Conservation (phyloP, 2,113 vertebrate species). For the Acrocephalus kingi region DNA sequence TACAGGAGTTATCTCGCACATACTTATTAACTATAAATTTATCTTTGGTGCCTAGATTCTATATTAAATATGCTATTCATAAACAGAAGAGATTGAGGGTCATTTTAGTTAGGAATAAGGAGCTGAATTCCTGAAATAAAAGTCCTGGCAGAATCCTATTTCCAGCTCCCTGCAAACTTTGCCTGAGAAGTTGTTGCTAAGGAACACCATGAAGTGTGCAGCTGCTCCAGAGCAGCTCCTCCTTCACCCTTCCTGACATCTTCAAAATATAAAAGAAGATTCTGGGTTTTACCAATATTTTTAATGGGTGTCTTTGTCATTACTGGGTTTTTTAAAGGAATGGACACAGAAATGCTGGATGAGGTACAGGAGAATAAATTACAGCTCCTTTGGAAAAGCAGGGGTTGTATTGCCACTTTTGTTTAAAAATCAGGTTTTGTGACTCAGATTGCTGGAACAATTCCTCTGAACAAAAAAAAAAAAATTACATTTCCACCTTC, state of each 20-base stretch:
- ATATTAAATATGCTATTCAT: not conserved
- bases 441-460: not conserved
- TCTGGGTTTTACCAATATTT: not conserved
- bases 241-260: constrained; percentile 4
- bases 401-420: not conserved
- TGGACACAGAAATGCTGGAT: not conserved
- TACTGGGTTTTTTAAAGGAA: not conserved
- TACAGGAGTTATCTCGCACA: not conserved
- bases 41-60: not conserved
- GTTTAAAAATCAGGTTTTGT: not conserved
- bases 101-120: not conserved
- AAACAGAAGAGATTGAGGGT: not conserved
- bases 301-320: not conserved
- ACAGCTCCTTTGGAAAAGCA: not conserved
- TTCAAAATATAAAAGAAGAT: constrained; percentile 66
- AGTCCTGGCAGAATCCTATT: constrained; percentile 32
- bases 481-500: constrained; percentile 50
- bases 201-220: constrained; percentile 61
- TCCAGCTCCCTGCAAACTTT: constrained; percentile 48
- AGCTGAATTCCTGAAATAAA: constrained; percentile 9
- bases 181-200: constrained; percentile 75
- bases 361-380: not conserved
- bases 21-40: not conserved
- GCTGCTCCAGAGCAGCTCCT: constrained; percentile 67
- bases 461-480: constrained; percentile 28